Evolutionary conservation across 2,797 vertebrate genomes (phyloP).

Genomic region (Alauda arvensis): DNA sequence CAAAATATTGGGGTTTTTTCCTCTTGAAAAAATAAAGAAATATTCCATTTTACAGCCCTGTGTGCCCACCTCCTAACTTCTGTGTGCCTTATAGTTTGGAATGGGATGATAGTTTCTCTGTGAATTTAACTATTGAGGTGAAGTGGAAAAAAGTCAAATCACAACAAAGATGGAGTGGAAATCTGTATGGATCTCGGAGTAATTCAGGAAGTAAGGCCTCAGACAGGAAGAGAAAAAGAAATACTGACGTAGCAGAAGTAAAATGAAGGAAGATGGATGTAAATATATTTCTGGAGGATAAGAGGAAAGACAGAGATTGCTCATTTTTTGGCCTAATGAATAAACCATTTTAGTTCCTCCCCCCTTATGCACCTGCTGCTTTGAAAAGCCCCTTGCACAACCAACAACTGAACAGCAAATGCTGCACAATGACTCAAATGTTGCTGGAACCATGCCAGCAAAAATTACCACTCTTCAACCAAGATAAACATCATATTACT

Average conservation of each 20-base stretch:
- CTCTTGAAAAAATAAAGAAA: constrained; percentile 6
- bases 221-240: constrained; percentile 36
- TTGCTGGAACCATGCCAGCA: constrained; percentile 82
- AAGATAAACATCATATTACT: constrained; percentile 99
- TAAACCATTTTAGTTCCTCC: constrained; percentile 81
- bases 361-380: constrained; percentile 84
- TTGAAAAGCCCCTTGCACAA: constrained; percentile 74
- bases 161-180: constrained; percentile 39
- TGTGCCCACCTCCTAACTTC: background rate
- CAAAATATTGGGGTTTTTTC: constrained; percentile 13
- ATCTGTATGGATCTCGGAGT: constrained; percentile 1
- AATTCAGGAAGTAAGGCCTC: constrained; percentile 63
- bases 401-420: constrained; percentile 79
- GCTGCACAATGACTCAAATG: constrained; percentile 81
- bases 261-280: constrained; percentile 41
- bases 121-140: constrained; percentile 15
- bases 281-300: constrained; percentile 63
- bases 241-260: constrained; percentile 26
- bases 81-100: background rate
- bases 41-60: background rate
- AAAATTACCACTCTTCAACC: constrained; percentile 94
- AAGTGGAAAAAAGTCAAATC: constrained; percentile 33
- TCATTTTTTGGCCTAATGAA: constrained; percentile 87
- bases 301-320: constrained; percentile 74
- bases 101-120: constrained; percentile 9